phyloP scores from a whole-genome alignment of 2,888 invertebrate species.

The Morpho helenor region DNA sequence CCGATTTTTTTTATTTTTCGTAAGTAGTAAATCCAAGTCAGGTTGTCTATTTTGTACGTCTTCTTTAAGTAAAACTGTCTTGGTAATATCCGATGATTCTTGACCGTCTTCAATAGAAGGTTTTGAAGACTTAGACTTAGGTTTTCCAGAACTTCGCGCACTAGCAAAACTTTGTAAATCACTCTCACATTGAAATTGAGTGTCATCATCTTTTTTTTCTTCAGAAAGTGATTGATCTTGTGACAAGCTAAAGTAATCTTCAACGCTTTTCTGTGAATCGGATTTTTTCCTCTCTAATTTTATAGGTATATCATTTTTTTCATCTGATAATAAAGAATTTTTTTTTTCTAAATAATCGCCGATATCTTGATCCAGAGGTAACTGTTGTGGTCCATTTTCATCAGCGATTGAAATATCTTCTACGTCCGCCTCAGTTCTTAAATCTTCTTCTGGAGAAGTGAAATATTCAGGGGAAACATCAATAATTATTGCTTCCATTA shows the following conservation, averaged over 20 bases:
- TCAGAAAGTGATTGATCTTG: conserved; percentile 80
- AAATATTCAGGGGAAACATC: conserved; percentile 93
- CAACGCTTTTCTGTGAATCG: conserved; percentile 79
- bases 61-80: conserved; percentile 52
- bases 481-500: conserved; percentile 95
- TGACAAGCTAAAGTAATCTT: conserved; percentile 83
- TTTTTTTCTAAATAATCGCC: conserved; percentile 79
- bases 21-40: conserved; percentile 33
- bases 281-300: conserved; percentile 83
- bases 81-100: conserved; percentile 51
- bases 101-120: conserved; percentile 51
- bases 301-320: conserved; percentile 73
- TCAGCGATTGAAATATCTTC: conserved; percentile 92
- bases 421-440: conserved; percentile 91
- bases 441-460: conserved; percentile 87
- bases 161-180: conserved; percentile 84
- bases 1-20: conserved; percentile 51
- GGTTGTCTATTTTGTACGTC: conserved; percentile 36
- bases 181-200: conserved; percentile 78
- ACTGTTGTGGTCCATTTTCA: conserved; percentile 75
- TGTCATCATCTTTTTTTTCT: conserved; percentile 79
- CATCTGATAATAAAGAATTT: conserved; percentile 69
- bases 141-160: conserved; percentile 79
- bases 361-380: conserved; percentile 72
- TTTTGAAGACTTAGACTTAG: conserved; percentile 54